Evolutionary conservation across 2,797 vertebrate genomes (phyloP).

Genomic region (Buceros bicornis): DNA sequence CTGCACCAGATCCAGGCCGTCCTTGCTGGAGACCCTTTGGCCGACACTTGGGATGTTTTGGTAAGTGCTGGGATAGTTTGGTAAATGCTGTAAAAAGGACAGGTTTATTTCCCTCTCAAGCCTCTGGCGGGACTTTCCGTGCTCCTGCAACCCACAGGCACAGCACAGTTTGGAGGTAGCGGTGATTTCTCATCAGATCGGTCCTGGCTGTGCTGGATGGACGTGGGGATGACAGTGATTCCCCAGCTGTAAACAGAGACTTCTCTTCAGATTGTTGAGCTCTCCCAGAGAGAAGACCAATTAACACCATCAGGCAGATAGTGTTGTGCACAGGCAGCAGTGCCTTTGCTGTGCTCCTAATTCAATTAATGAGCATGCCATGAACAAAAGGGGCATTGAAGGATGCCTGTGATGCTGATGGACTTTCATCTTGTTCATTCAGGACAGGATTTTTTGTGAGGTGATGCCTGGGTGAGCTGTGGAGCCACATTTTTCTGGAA

Average conservation of each 20-base stretch:
- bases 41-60: rapidly evolving
- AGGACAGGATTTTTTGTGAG: not conserved
- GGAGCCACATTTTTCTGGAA: not conserved
- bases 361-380: not conserved
- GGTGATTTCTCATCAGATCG: rapidly evolving
- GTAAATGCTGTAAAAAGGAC: rapidly evolving
- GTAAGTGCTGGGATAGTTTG: not conserved
- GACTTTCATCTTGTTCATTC: rapidly evolving
- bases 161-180: not conserved
- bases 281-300: rapidly evolving
- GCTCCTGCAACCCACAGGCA: rapidly evolving
- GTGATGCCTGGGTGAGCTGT: not conserved
- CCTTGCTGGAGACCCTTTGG: not conserved
- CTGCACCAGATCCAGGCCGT: no score
- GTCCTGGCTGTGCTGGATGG: not conserved
- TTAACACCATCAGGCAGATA: rapidly evolving
- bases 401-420: no score
- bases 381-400: not conserved
- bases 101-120: not conserved
- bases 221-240: not conserved
- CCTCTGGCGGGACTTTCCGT: not conserved
- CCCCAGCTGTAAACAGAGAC: not conserved
- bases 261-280: not conserved
- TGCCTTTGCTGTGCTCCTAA: not conserved
- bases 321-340: not conserved